Base-by-base conservation (phyloP, 2,113 vertebrate genomes). In the Sinocyclocheilus rhinocerous region DNA sequence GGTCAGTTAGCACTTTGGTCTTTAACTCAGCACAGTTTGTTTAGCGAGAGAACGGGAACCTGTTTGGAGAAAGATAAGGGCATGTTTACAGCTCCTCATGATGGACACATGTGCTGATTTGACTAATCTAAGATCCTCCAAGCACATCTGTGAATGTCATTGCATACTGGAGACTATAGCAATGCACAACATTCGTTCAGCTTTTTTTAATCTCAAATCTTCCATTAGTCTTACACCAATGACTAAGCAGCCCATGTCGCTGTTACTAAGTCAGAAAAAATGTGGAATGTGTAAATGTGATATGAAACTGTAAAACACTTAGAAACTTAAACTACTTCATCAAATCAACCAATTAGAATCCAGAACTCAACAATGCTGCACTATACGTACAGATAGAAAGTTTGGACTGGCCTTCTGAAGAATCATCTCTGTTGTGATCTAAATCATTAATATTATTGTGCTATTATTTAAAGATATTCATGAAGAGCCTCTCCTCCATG, bases 61-160 rank as follows among this genome's bases (percentile, higher is more conserved):
- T 82, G 61, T 82, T 82, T 82, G 50, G 80, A 67, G 80, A 69
- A 65, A 82, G 80, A 82, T 82, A 82, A 83, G 67, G 81, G 20
- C 0, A 4, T 3, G 50, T 83, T 83, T 83, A 73, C 67, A 18
- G 9, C 81, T 83, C 61, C 24, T 82, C 24, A 5, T 83, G 81
- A 70, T 10, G 29, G 50, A 69, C 80, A 24, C 26, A 16, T 13
- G 26, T 67, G 20, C 50, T 83, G 48, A 57, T 50, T 48, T 67
- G 61, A 82, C 80, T 82, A 50, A 82, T 69, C 24, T 20, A 67
- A 55, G 81, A 29, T 72, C 48, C 50, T 83, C 81, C 3, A 4
- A 72, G 48, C 29, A 73, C 80, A 69, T 82, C 39, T 82, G 63
- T 50, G 39, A 69, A 82, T 82, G 61, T 29, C 42, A 33, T 82